Evolutionary conservation across 2,888 invertebrate species (phyloP).

Genomic region (Dione juno): DNA sequence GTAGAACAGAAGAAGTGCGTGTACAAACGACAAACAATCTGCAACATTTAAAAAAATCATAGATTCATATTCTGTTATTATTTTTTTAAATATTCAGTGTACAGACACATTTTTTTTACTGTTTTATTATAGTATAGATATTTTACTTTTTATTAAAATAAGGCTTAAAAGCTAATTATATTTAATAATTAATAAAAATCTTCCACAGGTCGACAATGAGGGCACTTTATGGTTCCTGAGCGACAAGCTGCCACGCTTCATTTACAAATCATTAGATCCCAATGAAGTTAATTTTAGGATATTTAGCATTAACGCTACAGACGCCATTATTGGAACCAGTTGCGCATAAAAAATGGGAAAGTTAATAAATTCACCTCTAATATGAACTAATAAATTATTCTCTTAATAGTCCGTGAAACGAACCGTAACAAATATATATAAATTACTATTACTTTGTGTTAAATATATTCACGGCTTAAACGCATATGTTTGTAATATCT

Average conservation of each 20-base stretch:
- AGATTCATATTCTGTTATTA: too few relatives aligned
- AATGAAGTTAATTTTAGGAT: conserved; percentile 88
- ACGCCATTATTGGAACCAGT: conserved; percentile 83
- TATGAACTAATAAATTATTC: not conserved
- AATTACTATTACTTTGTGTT: not conserved
- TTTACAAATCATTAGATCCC: conserved; percentile 85
- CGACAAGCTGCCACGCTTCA: conserved; percentile 89
- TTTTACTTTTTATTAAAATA: not conserved
- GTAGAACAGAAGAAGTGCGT: too few relatives aligned
- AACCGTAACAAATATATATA: not conserved
- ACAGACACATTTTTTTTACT: too few relatives aligned
- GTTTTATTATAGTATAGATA: too few relatives aligned
- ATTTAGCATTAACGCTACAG: conserved; percentile 79
- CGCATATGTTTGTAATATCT: not conserved
- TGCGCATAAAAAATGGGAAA: conserved; percentile 63
- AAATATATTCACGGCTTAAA: not conserved
- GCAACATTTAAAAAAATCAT: too few relatives aligned
- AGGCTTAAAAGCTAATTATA: not conserved
- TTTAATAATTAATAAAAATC: not conserved
- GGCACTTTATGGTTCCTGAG: conserved; percentile 88
- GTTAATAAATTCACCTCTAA: not conserved
- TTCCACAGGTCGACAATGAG: conserved; percentile 81
- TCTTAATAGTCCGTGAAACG: too few relatives aligned
- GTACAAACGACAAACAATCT: too few relatives aligned
- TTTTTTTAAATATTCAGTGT: too few relatives aligned